A percentile compares a stretch with the other conserved stretches of the same genome.
Evolutionary conservation across 2,113 vertebrate genomes (phyloP).

Genomic region (Marmota monax): DNA sequence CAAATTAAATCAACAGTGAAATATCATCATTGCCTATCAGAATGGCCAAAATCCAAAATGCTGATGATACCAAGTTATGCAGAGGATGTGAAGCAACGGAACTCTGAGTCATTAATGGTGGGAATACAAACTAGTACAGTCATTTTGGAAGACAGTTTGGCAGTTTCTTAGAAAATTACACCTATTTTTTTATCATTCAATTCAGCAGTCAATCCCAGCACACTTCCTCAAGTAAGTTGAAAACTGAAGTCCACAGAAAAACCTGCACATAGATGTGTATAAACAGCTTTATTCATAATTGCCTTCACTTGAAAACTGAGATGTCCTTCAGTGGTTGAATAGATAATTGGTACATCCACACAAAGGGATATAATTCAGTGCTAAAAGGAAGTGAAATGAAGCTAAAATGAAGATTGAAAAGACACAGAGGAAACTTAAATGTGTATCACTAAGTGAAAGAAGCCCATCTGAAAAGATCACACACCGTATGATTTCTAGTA

Average conservation of each 20-base stretch:
- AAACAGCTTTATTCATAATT: neutral
- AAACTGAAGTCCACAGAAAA: neutral
- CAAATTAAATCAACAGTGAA: neutral
- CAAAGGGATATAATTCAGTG: neutral
- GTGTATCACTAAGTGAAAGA: neutral
- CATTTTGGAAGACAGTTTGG: neutral
- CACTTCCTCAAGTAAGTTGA: neutral
- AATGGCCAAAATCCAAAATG: neutral
- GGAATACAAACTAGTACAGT: neutral
- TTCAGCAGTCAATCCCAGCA: neutral
- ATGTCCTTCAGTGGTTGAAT: neutral
- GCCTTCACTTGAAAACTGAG: neutral
- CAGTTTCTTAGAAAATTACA: neutral
- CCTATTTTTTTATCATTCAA: neutral
- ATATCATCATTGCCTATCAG: neutral
- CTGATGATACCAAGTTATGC: neutral
- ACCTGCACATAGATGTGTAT: neutral
- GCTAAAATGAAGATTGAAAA: neutral
- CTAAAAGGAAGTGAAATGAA: neutral
- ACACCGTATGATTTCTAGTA: neutral
- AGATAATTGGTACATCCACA: neutral
- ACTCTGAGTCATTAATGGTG: neutral
- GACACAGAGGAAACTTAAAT: neutral
- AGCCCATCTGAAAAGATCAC: no score
- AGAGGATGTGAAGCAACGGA: neutral